Base-by-base conservation (phyloP, 2,797 vertebrate species). In the Gila robusta region DNA sequence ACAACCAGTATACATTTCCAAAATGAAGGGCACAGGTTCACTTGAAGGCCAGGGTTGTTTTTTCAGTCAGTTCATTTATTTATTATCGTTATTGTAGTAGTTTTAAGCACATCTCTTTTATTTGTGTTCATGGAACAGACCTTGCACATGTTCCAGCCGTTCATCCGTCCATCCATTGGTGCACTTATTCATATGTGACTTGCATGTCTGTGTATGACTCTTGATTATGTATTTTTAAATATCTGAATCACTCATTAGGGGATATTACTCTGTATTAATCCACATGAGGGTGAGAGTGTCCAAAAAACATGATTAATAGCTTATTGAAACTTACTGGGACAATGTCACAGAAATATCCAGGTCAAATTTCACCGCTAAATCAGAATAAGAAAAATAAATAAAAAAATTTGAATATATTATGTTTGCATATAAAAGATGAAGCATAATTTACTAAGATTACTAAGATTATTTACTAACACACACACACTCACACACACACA, bases 91-190 rank as follows among this genome's bases (percentile, higher is more conserved):
- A 52, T 64, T 79, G 44, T 72, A 59, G 49, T 79, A 17, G 12
- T 78, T 32, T 28, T 71, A 23, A 54, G 49, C 90, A 92, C 87
- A 91, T 90, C 56, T 67, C 54, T 78, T 83, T 91, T 73, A 91
- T 90, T 79, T 89, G 87, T 67, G 23, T 88, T 87, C 39, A 47
- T 90, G 41, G 49, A 70, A 47, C 66, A n/a, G 39, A 23, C 12
- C 17, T 81, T 56, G n/a, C 62, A 19, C 54, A 44, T 59, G 28
- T 49, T 88, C 70, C 83, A 66, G 87, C 41, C 67, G 70, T 54
- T 19, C 54, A 72, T 28, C 35, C 32, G 52, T 76, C 85, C 70
- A 49, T 73, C 66, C 32, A n/a, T 32, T 37, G 11, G 37, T 59
- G 76, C 69, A 73, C 70, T 85, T 79, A 83, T 79, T 66, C 19